Conservation (phyloP, 2,888 invertebrate genomes). For the Poecilobothrus nobilitatus region DNA sequence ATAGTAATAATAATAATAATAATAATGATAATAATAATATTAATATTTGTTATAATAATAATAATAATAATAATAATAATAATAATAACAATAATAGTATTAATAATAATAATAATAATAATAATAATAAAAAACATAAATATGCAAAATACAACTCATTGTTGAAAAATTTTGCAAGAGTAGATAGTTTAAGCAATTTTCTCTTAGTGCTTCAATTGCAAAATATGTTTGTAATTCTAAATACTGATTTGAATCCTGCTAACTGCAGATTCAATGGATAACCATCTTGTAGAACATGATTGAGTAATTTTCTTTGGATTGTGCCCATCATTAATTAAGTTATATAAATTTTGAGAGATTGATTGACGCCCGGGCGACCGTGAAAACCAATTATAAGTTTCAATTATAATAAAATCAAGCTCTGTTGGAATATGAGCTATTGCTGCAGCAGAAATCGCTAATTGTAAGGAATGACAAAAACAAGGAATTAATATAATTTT, state of each 20-base stretch:
- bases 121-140: too few relatives aligned
- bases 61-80: too few relatives aligned
- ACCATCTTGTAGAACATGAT: constrained; percentile 9
- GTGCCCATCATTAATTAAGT: constrained; percentile 8
- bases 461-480: constrained; percentile 18
- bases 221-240: constrained; percentile 9
- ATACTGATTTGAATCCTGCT: background rate
- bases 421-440: constrained; percentile 10
- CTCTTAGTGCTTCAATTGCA: too few relatives aligned
- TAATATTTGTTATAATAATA: too few relatives aligned
- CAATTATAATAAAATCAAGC: constrained; percentile 12
- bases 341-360: background rate
- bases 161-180: too few relatives aligned
- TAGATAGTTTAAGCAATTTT: too few relatives aligned
- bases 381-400: constrained; percentile 17
- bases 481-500: constrained; percentile 17
- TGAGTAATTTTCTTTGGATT: constrained; percentile 9
- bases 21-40: too few relatives aligned
- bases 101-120: too few relatives aligned
- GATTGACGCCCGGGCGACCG: constrained; percentile 12
- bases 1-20: too few relatives aligned
- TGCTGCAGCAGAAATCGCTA: constrained; percentile 16
- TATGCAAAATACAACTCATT: too few relatives aligned
- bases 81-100: too few relatives aligned
- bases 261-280: constrained; percentile 11